A percentile compares a stretch with the other conserved stretches of the same genome.
phyloP scores from a whole-genome alignment of 2,113 vertebrate species.

The Alouatta palliata region DNA sequence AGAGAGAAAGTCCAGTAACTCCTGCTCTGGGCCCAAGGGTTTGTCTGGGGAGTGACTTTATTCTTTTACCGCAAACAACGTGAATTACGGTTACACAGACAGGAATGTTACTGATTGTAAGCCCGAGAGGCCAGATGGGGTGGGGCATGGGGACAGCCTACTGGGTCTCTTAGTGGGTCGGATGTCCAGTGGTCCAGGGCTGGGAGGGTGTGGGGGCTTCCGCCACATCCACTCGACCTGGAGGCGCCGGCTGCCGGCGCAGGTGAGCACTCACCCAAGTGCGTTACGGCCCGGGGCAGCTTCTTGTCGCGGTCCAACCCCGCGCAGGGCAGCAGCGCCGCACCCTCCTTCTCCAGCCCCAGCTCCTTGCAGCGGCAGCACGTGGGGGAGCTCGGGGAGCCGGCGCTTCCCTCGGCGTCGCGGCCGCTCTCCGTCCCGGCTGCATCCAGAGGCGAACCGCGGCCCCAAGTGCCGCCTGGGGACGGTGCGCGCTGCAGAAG shows the following conservation, averaged over 20 bases:
- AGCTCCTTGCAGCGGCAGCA: constrained; percentile 28
- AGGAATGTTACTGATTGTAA: not conserved
- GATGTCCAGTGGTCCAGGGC: not conserved
- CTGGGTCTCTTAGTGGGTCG: not conserved
- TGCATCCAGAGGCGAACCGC: not conserved
- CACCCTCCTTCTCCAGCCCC: not conserved
- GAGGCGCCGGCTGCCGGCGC: not conserved
- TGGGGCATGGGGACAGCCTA: not conserved
- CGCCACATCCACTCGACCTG: not conserved
- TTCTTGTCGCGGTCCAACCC: not conserved
- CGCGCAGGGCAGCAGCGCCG: not conserved
- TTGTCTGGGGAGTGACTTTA: not conserved
- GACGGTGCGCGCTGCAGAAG: not conserved
- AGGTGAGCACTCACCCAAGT: constrained; percentile 46
- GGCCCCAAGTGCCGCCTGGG: constrained; percentile 1
- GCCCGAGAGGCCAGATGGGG: not conserved
- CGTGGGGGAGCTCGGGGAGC: not conserved
- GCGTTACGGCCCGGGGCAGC: constrained; percentile 4
- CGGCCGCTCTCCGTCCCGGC: not conserved
- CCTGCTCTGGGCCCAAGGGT: not conserved
- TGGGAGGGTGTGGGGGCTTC: not conserved
- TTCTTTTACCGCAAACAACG: not conserved
- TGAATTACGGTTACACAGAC: not conserved
- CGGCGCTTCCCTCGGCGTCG: not conserved
- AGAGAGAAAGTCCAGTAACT: not conserved